Percentiles rank a stretch among this genome's conserved stretches.
These are phyloP conservation scores for Hippocampus comes DNA, from an alignment of 2,113 vertebrate genomes.

Conservation along the genomic window DNA sequence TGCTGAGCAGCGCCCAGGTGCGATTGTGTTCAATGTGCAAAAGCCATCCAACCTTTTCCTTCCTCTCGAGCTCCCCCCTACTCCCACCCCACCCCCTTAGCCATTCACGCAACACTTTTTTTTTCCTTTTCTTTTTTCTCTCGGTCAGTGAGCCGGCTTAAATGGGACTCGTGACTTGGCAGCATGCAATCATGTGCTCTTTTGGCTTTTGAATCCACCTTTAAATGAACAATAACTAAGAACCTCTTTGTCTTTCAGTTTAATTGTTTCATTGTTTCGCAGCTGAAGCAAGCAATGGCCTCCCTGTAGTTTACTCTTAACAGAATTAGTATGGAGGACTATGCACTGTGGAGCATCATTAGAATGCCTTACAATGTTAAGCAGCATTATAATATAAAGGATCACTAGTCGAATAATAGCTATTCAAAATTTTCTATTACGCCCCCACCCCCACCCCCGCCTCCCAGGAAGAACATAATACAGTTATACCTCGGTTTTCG, in stretches of 20 bases:
- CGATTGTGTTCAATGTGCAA: slow-evolving; percentile 48
- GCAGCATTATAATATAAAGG: too few species aligned
- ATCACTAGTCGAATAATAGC: background rate
- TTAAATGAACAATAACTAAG: background rate
- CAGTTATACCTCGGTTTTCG: too few species aligned
- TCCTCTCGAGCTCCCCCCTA: slow-evolving; percentile 18
- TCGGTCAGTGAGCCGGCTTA: slow-evolving; percentile 29
- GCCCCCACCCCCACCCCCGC: too few species aligned
- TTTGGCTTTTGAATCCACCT: slow-evolving; percentile 23
- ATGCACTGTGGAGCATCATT: background rate
- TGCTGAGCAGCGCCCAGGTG: slow-evolving; percentile 50
- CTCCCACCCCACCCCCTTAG: slow-evolving; percentile 18
- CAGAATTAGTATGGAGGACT: background rate
- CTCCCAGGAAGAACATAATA: background rate
- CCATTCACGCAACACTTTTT: slow-evolving; percentile 29
- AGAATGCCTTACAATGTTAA: too few species aligned
- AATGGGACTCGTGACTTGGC: slow-evolving; percentile 34
- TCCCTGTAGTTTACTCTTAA: background rate
- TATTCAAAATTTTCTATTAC: background rate
- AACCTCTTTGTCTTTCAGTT: background rate
- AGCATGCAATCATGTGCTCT: slow-evolving; percentile 21
- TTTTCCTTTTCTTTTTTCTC: slow-evolving; percentile 18
- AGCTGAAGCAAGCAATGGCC: background rate
- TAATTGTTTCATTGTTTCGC: background rate
- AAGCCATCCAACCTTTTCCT: slow-evolving; percentile 19